Evolutionary conservation across 92 coral and sea anemone genomes (phyloP).

Genomic region (Meandrina meandrites): DNA sequence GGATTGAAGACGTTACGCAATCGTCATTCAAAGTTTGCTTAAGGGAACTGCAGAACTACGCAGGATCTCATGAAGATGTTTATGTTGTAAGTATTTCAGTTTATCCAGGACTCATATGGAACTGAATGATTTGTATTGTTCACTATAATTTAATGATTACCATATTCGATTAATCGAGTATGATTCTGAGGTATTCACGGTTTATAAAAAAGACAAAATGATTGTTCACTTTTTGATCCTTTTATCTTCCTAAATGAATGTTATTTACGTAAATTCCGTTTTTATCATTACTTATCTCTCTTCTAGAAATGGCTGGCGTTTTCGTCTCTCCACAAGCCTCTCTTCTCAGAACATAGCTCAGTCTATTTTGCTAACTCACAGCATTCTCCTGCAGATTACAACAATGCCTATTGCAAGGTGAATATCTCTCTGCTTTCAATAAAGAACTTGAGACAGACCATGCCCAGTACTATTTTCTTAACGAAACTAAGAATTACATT

Average conservation of each 20-base stretch:
- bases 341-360: conserved; percentile 49
- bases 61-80: conserved; percentile 57
- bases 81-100: conserved; percentile 34
- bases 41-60: conserved; percentile 63
- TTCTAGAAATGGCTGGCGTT: conserved; percentile 54
- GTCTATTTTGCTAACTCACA: conserved; percentile 44
- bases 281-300: too few relatives aligned
- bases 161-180: too few relatives aligned
- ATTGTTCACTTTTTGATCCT: too few relatives aligned
- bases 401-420: conserved; percentile 55
- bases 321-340: conserved; percentile 26
- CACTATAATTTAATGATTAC: not conserved
- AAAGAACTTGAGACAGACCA: not conserved
- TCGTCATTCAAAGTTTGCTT: conserved; percentile 62
- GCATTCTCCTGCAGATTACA: conserved; percentile 33
- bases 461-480: not conserved
- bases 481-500: not conserved
- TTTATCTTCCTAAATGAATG: not conserved
- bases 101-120: not conserved
- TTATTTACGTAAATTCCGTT: not conserved
- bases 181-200: too few relatives aligned
- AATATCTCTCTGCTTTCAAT: not conserved
- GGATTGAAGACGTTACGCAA: conserved; percentile 61
- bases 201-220: too few relatives aligned
- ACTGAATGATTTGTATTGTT: not conserved